Evolutionary conservation across 2,797 vertebrate genomes (phyloP), one percentile per base, ranked within the genome.

Genomic region (Pangasius sanitwongsei): DNA sequence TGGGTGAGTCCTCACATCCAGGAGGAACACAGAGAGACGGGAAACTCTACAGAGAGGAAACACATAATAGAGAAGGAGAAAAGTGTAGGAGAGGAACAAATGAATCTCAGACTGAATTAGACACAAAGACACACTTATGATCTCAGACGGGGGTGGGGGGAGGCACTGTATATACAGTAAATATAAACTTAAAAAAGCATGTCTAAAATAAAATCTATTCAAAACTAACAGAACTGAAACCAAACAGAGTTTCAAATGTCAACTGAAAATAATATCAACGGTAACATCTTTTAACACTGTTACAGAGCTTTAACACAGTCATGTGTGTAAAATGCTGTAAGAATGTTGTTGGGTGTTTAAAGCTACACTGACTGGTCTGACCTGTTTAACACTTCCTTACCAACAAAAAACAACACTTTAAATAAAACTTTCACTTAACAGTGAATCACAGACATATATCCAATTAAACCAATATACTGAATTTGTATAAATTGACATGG

Each of bases 31-130:
- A 50, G 75, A 80, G 28, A 80, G 48, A 31, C 3, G 75, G 50
- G 75, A 80, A 80, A 8, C 48, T 80, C 75, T 80, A 80, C 74
- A 77, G 44, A 77, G 74, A 77, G 41, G 74, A 50, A 77, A 77
- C 20, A 77, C 74, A 25, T 23, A 3, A 77, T 65, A 65, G 13
- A 20, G 41, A 75, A 80, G 50, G n/a, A 80, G 77, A 80, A 72
- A 72, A 41, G 70, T 72, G 34, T 2, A 72, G 70, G 37, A 72
- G 70, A 72, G 37, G 16, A 13, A 28, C 28, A 11, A 67, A 67
- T n/a, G 23, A 48, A 78, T 75, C 7, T 75, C 41, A 75, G 72
- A 25, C 72, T 75, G 41, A 48, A 75, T 44, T 18, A 75, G 72
- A 75, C 44, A 48, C 44, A 48, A 48, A 48, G 44, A 48, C 44